These are phyloP conservation scores for Brachyhypopomus gauderio DNA, from an alignment of 2,113 vertebrate species.

Conservation along the genomic window DNA sequence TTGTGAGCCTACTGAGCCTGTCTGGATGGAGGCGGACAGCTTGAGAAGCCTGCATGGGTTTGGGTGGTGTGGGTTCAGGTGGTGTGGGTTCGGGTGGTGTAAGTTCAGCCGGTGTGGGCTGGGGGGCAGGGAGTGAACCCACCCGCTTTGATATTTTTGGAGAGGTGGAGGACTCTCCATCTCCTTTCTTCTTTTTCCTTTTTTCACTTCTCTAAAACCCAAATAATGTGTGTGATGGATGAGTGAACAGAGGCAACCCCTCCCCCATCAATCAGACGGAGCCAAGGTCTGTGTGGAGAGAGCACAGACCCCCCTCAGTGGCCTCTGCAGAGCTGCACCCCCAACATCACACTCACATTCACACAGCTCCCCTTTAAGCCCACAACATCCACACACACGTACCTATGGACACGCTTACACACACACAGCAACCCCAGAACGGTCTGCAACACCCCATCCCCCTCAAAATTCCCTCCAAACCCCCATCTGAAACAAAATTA, in stretches of 20 bases:
- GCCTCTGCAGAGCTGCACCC: conserved; percentile 56
- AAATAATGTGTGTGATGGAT: conserved; percentile 80
- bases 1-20: background rate
- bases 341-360: background rate
- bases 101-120: background rate
- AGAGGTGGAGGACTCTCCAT: conserved; percentile 57
- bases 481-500: conserved; percentile 59
- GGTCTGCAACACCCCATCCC: background rate
- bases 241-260: conserved; percentile 74
- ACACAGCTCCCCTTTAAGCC: background rate
- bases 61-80: background rate
- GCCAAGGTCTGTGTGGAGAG: conserved; percentile 40
- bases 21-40: background rate
- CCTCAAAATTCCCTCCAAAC: background rate
- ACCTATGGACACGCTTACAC: conserved; percentile 2
- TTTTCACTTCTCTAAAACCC: conserved; percentile 74
- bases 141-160: conserved; percentile 73
- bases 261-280: conserved; percentile 74
- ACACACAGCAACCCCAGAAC: background rate
- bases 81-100: background rate
- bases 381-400: background rate
- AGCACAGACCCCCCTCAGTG: conserved; percentile 58
- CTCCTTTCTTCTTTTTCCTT: conserved; percentile 62
- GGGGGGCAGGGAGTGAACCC: background rate
- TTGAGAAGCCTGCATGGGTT: background rate